phyloP scores from a whole-genome alignment of 1,140 invertebrate genomes.

The Chironomus tepperi region DNA sequence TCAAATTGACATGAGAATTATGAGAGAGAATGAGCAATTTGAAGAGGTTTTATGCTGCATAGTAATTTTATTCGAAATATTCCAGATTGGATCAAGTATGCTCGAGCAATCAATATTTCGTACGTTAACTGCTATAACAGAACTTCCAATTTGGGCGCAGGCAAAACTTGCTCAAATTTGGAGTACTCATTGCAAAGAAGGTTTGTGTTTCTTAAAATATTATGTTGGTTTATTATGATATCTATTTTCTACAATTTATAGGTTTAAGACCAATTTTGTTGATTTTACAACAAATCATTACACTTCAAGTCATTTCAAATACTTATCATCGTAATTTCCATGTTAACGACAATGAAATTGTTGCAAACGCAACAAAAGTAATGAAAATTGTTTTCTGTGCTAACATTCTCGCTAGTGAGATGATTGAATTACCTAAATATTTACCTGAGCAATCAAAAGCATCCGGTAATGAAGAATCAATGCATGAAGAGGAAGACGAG shows the following conservation, averaged over 20 bases:
- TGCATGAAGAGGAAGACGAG: not conserved
- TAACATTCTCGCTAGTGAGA: constrained; percentile 68
- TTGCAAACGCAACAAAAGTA: constrained; percentile 72
- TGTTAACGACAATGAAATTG: constrained; percentile 76
- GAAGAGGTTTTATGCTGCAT: constrained; percentile 65
- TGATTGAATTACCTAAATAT: constrained; percentile 56
- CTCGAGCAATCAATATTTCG: not conserved
- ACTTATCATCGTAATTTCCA: constrained; percentile 60
- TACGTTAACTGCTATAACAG: constrained; percentile 62
- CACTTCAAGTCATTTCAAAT: constrained; percentile 66
- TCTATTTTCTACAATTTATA: too few species aligned
- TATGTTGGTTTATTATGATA: too few species aligned
- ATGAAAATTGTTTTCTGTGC: constrained; percentile 88
- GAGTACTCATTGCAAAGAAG: constrained; percentile 60
- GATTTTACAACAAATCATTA: constrained; percentile 80
- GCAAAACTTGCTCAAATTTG: constrained; percentile 70
- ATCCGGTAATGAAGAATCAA: not conserved
- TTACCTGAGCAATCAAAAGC: constrained; percentile 47
- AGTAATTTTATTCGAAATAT: constrained; percentile 82
- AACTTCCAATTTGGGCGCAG: constrained; percentile 63
- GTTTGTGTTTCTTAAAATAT: constrained; percentile 41
- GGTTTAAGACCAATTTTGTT: constrained; percentile 53
- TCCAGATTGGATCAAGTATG: constrained; percentile 53
- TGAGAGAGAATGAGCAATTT: constrained; percentile 43
- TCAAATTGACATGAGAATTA: constrained; percentile 61